These are phyloP conservation scores for Etheostoma spectabile DNA, from an alignment of 2,113 vertebrate genomes.

Conservation along the genomic window DNA sequence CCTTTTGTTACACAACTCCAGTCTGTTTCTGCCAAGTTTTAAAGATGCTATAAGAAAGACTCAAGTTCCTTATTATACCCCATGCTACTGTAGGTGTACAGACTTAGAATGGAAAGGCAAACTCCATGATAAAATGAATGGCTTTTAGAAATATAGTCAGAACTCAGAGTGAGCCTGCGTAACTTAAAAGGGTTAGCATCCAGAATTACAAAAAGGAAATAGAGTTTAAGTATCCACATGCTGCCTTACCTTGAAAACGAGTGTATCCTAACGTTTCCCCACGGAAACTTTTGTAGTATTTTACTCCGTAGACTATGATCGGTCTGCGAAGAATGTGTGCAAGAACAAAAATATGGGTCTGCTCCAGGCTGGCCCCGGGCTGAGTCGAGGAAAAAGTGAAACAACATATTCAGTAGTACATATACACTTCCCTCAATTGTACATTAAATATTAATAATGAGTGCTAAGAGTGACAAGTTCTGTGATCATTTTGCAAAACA, in stretches of 20 bases:
- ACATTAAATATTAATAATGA: neutral
- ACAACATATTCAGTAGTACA: neutral
- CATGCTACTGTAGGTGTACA: no score
- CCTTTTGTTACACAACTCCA: no score
- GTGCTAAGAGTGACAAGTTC: neutral
- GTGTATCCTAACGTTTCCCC: conserved; percentile 98
- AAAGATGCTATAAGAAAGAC: no score
- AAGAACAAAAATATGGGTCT: conserved; percentile 99
- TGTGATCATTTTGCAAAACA: conserved; percentile 19
- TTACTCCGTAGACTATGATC: conserved; percentile 99
- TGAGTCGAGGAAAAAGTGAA: conserved; percentile 56
- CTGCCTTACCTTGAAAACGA: conserved; percentile 95
- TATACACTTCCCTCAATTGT: neutral
- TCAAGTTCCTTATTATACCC: no score
- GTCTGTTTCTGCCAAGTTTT: no score
- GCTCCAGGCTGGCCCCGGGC: conserved; percentile 98
- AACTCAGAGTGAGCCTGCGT: no score
- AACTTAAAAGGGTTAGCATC: no score
- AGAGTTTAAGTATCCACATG: no score
- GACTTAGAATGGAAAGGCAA: no score
- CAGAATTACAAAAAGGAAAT: no score
- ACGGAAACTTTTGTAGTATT: conserved; percentile 99
- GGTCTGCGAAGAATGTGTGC: conserved; percentile 99
- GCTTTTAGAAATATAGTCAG: no score
- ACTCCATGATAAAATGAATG: no score